phyloP scores from a whole-genome alignment of 2,888 invertebrate species.

The Morpho deidamia region DNA sequence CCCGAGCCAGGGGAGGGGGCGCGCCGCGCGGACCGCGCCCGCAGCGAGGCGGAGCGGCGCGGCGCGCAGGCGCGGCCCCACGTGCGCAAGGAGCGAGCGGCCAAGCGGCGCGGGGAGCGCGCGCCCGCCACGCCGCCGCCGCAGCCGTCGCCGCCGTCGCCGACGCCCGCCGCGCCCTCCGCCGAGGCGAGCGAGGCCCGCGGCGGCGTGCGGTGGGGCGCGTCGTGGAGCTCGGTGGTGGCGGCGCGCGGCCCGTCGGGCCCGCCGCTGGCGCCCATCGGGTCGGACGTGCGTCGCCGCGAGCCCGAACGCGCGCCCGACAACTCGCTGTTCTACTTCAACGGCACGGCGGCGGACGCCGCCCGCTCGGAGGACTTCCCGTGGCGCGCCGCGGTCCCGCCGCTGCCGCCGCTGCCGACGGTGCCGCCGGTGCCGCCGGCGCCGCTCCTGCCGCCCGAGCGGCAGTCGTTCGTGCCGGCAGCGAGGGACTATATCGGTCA shows the following conservation, averaged over 20 bases:
- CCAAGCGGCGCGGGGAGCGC: slow-evolving; percentile 28
- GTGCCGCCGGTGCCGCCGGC: neutral
- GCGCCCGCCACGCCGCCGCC: slow-evolving; percentile 24
- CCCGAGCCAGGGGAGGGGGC: slow-evolving; percentile 24
- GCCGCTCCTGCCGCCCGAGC: neutral
- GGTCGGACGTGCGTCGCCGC: slow-evolving; percentile 54
- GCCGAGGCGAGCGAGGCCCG: slow-evolving; percentile 37
- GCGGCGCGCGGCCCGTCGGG: slow-evolving; percentile 34
- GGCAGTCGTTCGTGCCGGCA: slow-evolving; percentile 19
- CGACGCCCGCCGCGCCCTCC: slow-evolving; percentile 40
- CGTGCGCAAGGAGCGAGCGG: slow-evolving; percentile 29
- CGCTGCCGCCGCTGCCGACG: slow-evolving; percentile 8
- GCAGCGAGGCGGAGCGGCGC: slow-evolving; percentile 5
- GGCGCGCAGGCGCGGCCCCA: slow-evolving; percentile 14
- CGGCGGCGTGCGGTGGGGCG: slow-evolving; percentile 47
- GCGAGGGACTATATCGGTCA: slow-evolving; percentile 39
- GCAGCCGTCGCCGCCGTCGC: slow-evolving; percentile 26
- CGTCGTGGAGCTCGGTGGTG: slow-evolving; percentile 58
- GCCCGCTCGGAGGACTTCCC: slow-evolving; percentile 68
- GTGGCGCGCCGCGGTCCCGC: slow-evolving; percentile 36
- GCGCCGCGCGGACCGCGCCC: slow-evolving; percentile 22
- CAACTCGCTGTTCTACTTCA: slow-evolving; percentile 78
- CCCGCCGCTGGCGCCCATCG: slow-evolving; percentile 52
- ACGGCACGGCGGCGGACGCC: slow-evolving; percentile 41
- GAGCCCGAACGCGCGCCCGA: slow-evolving; percentile 30